Base-by-base conservation (phyloP, 1,140 invertebrate species). In the Zaprionus gabonicus region DNA sequence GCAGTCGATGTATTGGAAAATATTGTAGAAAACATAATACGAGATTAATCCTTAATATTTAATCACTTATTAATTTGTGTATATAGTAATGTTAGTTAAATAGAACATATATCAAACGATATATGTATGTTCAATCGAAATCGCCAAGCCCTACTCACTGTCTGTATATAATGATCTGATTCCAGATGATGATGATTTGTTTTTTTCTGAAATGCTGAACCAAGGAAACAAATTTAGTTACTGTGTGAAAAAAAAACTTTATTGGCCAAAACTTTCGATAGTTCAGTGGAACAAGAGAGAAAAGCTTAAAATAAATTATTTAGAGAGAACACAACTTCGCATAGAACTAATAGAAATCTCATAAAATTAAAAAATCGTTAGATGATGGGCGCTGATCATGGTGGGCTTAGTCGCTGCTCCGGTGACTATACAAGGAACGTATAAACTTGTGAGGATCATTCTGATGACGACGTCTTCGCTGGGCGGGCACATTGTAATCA, bases 391-490 rank as follows among this genome's bases (percentile, higher is more conserved):
- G 3, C 7, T 53, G 7, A 58, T 12, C 31, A 12, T 38, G 13
- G 36, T 9, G 51, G 13, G 4, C 5, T 46, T 38, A 57, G n/a
- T 31, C 27, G 17, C 44, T 23, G 10, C 63, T 36, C 15, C 80
- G 80, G 12, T 53, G 81, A 53, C 86, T 91, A 70, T 91, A 90
- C 1, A 65, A 4, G 7, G 84, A 88, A n/a, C 79, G 65, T 12
- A 76, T 55, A 6, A 90, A 90, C 27, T 81, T 49, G 13, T 31
- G 53, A 1, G 13, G 23, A 46, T 46, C 59, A 49, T 59, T 58
- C 6, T 58, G 76, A 9, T 74, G 71, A 15, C 70, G 66, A 7
- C 78, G 71, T 57, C 78, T 55, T 2, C 78, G 81, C 53, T 90
- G 81, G 0, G 12, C 66, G 4, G 69, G 56, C 12, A 90, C 81